phyloP scores from a whole-genome alignment of 2,888 invertebrate genomes.

The Drosophila formosana region DNA sequence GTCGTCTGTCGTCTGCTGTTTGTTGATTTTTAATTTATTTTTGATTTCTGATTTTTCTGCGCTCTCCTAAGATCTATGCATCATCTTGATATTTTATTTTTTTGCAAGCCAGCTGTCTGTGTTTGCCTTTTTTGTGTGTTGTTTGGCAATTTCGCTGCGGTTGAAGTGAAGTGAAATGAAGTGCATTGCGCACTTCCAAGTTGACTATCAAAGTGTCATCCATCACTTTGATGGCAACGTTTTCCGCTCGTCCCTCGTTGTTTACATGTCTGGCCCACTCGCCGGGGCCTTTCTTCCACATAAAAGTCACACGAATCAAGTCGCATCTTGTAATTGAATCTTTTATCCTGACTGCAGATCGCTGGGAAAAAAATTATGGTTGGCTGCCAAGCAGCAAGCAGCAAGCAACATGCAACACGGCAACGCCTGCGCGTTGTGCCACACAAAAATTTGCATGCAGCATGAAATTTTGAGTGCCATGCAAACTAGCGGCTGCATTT shows the following conservation, averaged over 20 bases:
- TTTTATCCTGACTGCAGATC: slow-evolving; percentile 71
- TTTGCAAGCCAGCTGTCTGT: slow-evolving; percentile 57
- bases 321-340: slow-evolving; percentile 74
- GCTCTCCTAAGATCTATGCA: slow-evolving; percentile 45
- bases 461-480: slow-evolving; percentile 62
- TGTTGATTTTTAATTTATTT: slow-evolving; percentile 83
- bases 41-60: slow-evolving; percentile 77
- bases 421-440: slow-evolving; percentile 44
- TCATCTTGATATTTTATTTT: slow-evolving; percentile 32
- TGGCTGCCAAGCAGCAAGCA: slow-evolving; percentile 1
- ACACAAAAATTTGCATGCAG: slow-evolving; percentile 53
- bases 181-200: slow-evolving; percentile 60
- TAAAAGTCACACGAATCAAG: slow-evolving; percentile 66
- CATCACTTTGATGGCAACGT: slow-evolving; percentile 82
- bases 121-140: slow-evolving; percentile 38
- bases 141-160: slow-evolving; percentile 64
- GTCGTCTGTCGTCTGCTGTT: slow-evolving; percentile 65
- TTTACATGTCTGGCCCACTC: slow-evolving; percentile 71
- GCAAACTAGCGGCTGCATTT: neutral
- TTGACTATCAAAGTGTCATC: slow-evolving; percentile 78
- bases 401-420: slow-evolving; percentile 24
- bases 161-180: slow-evolving; percentile 48
- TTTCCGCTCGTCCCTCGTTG: slow-evolving; percentile 21
- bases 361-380: slow-evolving; percentile 63
- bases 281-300: slow-evolving; percentile 5